Evolutionary conservation across 2,113 vertebrate species (phyloP).

Genomic region (Seriola quinqueradiata): DNA sequence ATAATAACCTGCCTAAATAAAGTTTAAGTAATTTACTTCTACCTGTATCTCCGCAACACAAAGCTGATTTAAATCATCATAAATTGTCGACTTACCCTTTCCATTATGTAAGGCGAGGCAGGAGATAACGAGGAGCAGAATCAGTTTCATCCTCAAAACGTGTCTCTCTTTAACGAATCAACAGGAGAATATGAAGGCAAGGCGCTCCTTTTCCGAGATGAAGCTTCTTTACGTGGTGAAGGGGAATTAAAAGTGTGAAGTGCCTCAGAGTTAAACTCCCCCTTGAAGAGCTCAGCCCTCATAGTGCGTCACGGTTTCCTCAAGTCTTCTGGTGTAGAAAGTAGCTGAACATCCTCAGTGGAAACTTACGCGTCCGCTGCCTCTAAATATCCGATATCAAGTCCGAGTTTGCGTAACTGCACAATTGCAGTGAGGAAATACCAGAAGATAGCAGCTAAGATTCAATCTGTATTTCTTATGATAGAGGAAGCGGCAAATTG

Average conservation of each 20-base stretch:
- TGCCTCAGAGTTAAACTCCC: constrained; percentile 35
- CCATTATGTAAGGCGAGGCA: constrained; percentile 71
- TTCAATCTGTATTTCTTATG: constrained; percentile 14
- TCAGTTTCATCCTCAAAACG: constrained; percentile 64
- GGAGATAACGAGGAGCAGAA: constrained; percentile 62
- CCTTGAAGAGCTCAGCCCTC: constrained; percentile 75
- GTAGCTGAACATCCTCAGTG: constrained; percentile 64
- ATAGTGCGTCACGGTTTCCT: constrained; percentile 82
- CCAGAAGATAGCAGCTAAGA: constrained; percentile 31
- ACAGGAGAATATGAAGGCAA: background rate
- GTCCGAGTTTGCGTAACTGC: constrained; percentile 43
- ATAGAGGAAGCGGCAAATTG: constrained; percentile 36
- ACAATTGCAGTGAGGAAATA: constrained; percentile 47
- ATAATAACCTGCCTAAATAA: background rate
- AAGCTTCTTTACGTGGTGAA: constrained; percentile 13
- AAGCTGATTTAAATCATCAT: background rate
- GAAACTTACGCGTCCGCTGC: constrained; percentile 69
- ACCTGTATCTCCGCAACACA: background rate
- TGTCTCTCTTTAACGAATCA: background rate
- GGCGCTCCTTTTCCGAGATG: background rate
- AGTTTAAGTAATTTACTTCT: background rate
- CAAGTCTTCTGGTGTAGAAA: constrained; percentile 40
- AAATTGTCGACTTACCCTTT: constrained; percentile 67
- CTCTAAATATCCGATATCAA: constrained; percentile 40
- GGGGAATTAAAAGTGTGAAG: background rate